Evolutionary conservation across 1,140 invertebrate genomes (phyloP).

Genomic region (Maconellicoccus hirsutus): DNA sequence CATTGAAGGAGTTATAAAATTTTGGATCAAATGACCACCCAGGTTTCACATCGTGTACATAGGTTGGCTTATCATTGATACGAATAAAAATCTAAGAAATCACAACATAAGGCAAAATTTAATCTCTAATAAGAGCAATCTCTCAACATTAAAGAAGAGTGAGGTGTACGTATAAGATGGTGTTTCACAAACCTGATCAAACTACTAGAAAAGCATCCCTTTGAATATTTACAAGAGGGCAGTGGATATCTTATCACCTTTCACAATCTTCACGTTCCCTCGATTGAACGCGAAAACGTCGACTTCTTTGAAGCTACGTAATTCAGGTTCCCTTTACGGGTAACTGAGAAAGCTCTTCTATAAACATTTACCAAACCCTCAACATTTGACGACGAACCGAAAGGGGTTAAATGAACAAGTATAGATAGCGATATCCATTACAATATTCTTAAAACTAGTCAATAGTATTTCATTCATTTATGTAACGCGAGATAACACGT

Average conservation of each 20-base stretch:
- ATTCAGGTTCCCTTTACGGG: neutral
- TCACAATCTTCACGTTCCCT: neutral
- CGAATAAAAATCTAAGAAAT: no score
- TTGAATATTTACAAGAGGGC: neutral
- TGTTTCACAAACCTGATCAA: neutral
- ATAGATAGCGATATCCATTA: neutral
- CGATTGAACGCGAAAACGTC: neutral
- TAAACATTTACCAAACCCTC: neutral
- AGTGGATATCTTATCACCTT: conserved; percentile 4
- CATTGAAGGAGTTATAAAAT: no score
- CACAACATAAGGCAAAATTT: no score
- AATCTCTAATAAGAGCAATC: no score
- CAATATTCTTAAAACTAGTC: no score
- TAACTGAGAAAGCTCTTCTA: conserved; percentile 1
- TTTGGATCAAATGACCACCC: no score
- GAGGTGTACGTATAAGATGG: neutral
- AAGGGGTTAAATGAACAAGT: neutral
- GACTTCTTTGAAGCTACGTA: neutral
- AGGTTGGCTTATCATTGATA: no score
- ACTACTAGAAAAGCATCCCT: conserved; percentile 2
- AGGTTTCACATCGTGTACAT: no score
- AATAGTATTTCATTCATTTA: no score
- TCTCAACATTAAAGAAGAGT: no score
- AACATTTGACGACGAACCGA: neutral
- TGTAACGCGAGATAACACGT: no score